Conservation (phyloP, 2,113 vertebrate genomes). For the Microtus oregoni region DNA sequence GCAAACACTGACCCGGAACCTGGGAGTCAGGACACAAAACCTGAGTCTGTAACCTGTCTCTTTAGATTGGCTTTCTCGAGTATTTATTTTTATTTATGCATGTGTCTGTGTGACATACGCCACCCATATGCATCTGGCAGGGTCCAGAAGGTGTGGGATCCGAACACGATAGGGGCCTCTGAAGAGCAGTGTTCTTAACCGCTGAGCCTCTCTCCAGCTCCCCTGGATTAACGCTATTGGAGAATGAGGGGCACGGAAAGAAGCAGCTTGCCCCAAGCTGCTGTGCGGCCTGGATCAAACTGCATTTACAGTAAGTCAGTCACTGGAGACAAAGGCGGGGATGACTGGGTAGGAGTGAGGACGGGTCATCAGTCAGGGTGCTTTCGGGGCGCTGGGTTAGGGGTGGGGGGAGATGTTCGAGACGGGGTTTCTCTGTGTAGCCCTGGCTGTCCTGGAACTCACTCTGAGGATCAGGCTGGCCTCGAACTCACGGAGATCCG, state of each 20-base stretch:
- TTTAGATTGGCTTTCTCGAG: neutral
- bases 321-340: neutral
- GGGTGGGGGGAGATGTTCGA: neutral
- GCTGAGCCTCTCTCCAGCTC: neutral
- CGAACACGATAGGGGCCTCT: neutral
- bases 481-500: neutral
- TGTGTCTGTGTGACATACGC: neutral
- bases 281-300: neutral
- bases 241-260: neutral
- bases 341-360: neutral
- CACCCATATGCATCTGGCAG: neutral
- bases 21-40: neutral
- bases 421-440: neutral
- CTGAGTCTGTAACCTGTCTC: neutral
- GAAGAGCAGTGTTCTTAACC: neutral
- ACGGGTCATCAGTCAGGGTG: neutral
- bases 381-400: neutral
- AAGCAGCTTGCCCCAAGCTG: neutral
- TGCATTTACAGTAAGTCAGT: neutral
- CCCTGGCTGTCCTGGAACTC: neutral
- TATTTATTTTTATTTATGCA: neutral
- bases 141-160: neutral
- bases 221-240: neutral
- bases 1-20: slow-evolving; percentile 26
- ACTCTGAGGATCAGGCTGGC: neutral